These are phyloP conservation scores for Euthynnus affinis DNA, from an alignment of 2,797 vertebrate species.

Conservation along the genomic window DNA sequence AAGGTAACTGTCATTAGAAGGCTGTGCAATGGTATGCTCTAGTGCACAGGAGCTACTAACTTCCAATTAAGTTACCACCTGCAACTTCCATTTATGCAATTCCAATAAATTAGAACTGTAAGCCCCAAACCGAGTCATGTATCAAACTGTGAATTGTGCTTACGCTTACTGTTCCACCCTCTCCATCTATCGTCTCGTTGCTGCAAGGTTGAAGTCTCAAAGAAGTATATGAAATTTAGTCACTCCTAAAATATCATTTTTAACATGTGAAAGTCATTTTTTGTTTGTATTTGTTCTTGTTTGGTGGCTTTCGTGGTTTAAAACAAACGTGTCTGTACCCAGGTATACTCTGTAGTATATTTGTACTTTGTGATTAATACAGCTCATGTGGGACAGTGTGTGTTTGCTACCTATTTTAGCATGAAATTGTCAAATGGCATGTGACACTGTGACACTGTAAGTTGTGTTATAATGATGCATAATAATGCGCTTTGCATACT, in stretches of 20 bases:
- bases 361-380: slow-evolving; percentile 4
- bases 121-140: background rate
- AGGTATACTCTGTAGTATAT: background rate
- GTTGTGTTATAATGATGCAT: slow-evolving; percentile 48
- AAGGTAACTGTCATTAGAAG: background rate
- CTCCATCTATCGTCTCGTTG: no score
- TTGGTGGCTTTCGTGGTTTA: background rate
- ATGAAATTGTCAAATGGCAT: slow-evolving; percentile 46
- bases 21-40: background rate
- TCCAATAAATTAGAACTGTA: background rate
- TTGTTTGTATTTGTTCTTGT: background rate
- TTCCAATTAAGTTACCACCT: background rate
- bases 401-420: slow-evolving; percentile 37
- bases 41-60: background rate
- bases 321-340: background rate
- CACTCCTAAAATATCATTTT: background rate
- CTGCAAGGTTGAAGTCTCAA: background rate
- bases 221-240: background rate
- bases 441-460: slow-evolving; percentile 22
- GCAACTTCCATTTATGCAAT: background rate
- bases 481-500: slow-evolving; percentile 21
- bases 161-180: no score
- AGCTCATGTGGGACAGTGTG: slow-evolving; percentile 22
- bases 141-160: background rate
- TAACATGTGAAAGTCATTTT: background rate